phyloP scores from a whole-genome alignment of 2,888 invertebrate genomes.

The Callimorpha dominula region DNA sequence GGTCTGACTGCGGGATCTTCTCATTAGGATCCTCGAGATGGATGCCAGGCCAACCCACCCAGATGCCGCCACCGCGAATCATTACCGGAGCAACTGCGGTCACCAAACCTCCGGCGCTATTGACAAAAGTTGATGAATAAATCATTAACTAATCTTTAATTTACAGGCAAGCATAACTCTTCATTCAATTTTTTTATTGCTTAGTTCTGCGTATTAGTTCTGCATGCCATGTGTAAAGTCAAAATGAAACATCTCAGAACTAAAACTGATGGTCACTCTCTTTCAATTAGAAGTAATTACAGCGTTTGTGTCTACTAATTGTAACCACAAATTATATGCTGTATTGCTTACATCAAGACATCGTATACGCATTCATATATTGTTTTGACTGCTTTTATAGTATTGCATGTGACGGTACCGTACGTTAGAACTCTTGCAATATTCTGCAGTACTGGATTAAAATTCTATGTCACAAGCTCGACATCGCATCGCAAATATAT shows the following conservation, averaged over 20 bases:
- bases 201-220: background rate
- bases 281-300: slow-evolving; percentile 7
- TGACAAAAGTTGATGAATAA: slow-evolving; percentile 34
- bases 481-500: too few relatives aligned
- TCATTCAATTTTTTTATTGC: background rate
- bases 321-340: background rate
- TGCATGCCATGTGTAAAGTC: background rate
- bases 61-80: slow-evolving; percentile 93
- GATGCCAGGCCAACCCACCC: slow-evolving; percentile 97
- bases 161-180: too few relatives aligned
- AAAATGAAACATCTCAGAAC: background rate
- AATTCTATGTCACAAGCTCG: background rate
- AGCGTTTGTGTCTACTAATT: slow-evolving; percentile 2
- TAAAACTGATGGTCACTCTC: background rate
- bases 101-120: slow-evolving; percentile 95
- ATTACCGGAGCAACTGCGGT: slow-evolving; percentile 97
- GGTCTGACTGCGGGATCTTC: slow-evolving; percentile 94
- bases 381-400: background rate
- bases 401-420: background rate
- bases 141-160: too few relatives aligned
- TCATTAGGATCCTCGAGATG: slow-evolving; percentile 91
- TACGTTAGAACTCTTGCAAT: background rate
- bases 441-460: background rate
- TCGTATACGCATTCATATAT: background rate
- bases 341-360: background rate